Base-by-base conservation (phyloP, 2,888 invertebrate species). In the Drosophila rubida region DNA sequence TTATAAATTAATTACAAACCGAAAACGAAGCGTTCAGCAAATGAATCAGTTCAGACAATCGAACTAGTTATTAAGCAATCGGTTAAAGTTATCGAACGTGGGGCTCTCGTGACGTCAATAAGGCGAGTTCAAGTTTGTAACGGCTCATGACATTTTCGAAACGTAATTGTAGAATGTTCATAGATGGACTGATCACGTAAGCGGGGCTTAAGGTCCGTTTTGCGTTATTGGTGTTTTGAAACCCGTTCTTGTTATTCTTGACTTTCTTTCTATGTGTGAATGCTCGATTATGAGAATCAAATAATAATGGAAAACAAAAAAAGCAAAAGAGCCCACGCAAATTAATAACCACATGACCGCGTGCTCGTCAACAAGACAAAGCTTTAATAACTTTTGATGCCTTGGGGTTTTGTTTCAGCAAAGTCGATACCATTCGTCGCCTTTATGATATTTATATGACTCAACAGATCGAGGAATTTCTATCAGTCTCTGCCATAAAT, bases 211-310 rank as follows among this genome's bases (percentile, higher is more conserved):
- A 57, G 35, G 46, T 57, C 19, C 45, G 49, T 32, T 11, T 45
- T 39, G 7, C 9, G 32, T 49, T 41, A n/a, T 35, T 42, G 14
- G 41, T 30, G 53, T 45, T 37, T 25, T 6, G 23, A 53, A 75
- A 87, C 84, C 65, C 13, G 81, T 87, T 82, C 63, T 76, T 39
- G 62, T 75, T 84, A 45, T 81, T 68, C 74, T 74, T 70, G 64
- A 74, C 85, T 82, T 82, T 82, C 85, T 82, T 87, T 74, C 61
- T 64, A 57, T 58, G 62, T 69, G 69, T 64, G 68, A 81, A 85
- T 51, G 75, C 55, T 76, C 75, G 82, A 71, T 78, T 78, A 81
- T 76, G 41, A 30, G 48, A 61, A 11, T 19, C 25, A 25, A 23
- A 55, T 11, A 3, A 35, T 32, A 54, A 27, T 62, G 51, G 54